Percentiles rank a stretch among this genome's conserved stretches.
Evolutionary conservation across 2,113 vertebrate genomes (phyloP).

Genomic region (Sialia sialis): DNA sequence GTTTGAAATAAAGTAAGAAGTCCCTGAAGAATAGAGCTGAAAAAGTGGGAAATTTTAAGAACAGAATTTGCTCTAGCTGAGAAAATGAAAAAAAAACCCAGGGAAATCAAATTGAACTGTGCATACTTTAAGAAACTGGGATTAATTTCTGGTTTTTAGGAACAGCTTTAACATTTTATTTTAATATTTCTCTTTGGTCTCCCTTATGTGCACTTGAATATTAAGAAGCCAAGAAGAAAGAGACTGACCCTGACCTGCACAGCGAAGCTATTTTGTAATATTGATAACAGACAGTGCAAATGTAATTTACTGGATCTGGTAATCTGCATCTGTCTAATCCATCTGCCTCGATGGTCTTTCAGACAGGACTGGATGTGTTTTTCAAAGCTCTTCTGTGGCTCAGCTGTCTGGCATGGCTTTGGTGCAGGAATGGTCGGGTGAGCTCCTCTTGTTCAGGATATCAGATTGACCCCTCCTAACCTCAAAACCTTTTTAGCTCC

Average conservation of each 20-base stretch:
- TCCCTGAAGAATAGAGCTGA: not conserved
- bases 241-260: not conserved
- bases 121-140: not conserved
- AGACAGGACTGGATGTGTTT: not conserved
- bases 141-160: not conserved
- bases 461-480: not conserved
- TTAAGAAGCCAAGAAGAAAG: not conserved
- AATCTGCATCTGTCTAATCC: not conserved
- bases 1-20: not conserved
- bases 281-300: not conserved
- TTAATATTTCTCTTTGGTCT: not conserved
- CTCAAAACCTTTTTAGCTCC: not conserved
- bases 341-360: not conserved
- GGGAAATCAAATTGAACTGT: not conserved
- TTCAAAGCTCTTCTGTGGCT: not conserved
- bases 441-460: not conserved
- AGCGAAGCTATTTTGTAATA: not conserved
- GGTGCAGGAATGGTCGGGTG: not conserved
- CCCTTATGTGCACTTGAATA: not conserved
- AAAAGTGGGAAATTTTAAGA: not conserved
- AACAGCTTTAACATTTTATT: not conserved
- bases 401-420: not conserved
- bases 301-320: not conserved
- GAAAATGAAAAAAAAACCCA: not conserved
- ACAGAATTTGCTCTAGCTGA: not conserved